These are phyloP conservation scores for Lissonota sp. DNA, from an alignment of 2,888 invertebrate species.

Conservation along the genomic window DNA sequence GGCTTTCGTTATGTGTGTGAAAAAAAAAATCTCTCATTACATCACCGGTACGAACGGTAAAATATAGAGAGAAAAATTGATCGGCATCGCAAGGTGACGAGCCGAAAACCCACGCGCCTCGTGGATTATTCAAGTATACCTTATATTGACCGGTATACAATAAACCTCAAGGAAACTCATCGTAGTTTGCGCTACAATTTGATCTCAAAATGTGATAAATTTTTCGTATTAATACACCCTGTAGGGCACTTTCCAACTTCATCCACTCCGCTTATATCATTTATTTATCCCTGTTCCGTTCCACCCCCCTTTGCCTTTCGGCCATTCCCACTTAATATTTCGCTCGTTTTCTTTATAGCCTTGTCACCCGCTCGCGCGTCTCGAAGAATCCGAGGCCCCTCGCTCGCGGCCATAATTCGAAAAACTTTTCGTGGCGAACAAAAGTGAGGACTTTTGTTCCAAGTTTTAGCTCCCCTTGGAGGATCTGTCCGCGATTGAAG, in stretches of 20 bases:
- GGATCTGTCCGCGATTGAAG: constrained; percentile 75
- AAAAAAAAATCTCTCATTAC: too few species aligned
- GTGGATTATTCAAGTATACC: too few species aligned
- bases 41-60: too few species aligned
- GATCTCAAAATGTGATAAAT: too few species aligned
- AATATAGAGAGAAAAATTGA: too few species aligned
- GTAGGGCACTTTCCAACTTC: constrained; percentile 34
- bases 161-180: too few species aligned
- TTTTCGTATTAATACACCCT: constrained; percentile 1
- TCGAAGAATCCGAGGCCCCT: constrained; percentile 20
- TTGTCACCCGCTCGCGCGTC: constrained; percentile 38
- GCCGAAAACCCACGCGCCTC: too few species aligned
- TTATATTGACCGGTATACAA: too few species aligned
- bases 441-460: constrained; percentile 83
- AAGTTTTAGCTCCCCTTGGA: constrained; percentile 78
- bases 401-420: constrained; percentile 80
- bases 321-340: constrained; percentile 60
- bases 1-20: too few species aligned
- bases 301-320: constrained; percentile 61
- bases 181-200: too few species aligned
- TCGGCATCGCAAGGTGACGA: too few species aligned
- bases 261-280: constrained; percentile 50
- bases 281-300: constrained; percentile 45
- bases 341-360: constrained; percentile 35
- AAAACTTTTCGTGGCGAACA: constrained; percentile 81